phyloP scores from a whole-genome alignment of 2,888 invertebrate species.

The Emmelina monodactyla region DNA sequence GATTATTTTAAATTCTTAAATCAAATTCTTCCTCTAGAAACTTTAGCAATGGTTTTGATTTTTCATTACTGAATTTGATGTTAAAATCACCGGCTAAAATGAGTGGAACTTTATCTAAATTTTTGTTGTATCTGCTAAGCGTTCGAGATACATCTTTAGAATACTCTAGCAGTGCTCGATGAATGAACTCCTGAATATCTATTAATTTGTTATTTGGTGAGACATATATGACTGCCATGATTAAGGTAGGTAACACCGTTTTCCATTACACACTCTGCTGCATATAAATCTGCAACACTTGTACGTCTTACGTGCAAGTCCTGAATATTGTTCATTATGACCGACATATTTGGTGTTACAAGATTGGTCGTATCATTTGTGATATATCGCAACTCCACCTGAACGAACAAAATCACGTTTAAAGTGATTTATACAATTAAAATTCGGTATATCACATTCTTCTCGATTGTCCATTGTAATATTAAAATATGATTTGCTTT shows the following conservation, averaged over 20 bases:
- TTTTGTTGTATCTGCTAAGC: slow-evolving; percentile 8
- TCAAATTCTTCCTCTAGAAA: slow-evolving; percentile 9
- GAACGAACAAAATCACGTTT: no score
- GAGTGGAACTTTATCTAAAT: slow-evolving; percentile 8
- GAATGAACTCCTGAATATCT: slow-evolving; percentile 13
- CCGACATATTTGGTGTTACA: no score
- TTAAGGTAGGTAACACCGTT: slow-evolving; percentile 11
- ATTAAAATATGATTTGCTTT: no score
- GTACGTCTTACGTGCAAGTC: no score
- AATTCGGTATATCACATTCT: no score
- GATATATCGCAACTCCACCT: no score
- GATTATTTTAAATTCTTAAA: slow-evolving; percentile 10
- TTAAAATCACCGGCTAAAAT: slow-evolving; percentile 12
- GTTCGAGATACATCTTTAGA: slow-evolving; percentile 14
- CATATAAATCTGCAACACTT: no score
- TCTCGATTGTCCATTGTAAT: no score
- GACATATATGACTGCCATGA: slow-evolving; percentile 13
- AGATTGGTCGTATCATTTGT: no score
- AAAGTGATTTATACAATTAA: no score
- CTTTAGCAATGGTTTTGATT: slow-evolving; percentile 12
- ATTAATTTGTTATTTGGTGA: slow-evolving; percentile 14
- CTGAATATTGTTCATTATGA: no score
- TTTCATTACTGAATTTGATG: slow-evolving; percentile 11
- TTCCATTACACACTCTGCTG: slow-evolving; percentile 12
- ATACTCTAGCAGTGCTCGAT: slow-evolving; percentile 14